Base-by-base conservation (phyloP, 2,797 vertebrate genomes). In the Nothura maculosa region DNA sequence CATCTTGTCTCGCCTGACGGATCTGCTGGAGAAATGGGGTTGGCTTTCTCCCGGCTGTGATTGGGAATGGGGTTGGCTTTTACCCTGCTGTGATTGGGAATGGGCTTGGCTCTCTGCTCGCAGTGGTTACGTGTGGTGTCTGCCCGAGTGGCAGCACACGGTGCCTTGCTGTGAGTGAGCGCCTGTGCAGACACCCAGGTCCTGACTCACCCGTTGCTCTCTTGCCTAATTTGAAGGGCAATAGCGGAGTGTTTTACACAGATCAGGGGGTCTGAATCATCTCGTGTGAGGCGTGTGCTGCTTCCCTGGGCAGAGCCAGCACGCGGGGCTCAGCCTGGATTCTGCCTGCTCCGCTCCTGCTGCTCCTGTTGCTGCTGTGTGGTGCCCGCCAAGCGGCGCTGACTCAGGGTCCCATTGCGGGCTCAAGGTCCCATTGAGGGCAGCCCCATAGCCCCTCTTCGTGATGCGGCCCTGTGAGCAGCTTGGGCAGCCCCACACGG, bases 401-500 rank as follows among this genome's bases (percentile, higher is more conserved):
- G 14, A 12, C 38, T 38, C 38, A 12, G 38, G 38, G 38, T 38
- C 38, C 38, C 38, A 12, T 38, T 12, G 38, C 38, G 10, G 9
- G 38, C 38, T 38, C 38, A 12, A 12, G 38, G 38, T 38, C 38
- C 38, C 38, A 12, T 38, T 12, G 38, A 9, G 10, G 9, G 38
- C 38, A 11, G 38, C 38, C 38, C 38, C 38, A 34, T 73, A 64
- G 30, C 79, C 9, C 45, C 75, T 67, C 27, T 45, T 76, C 34
- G 2, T 54, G n/a, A 16, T 1, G 1, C 18, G 12, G 62, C 63
- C 54, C 42, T 34, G 28, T 24, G 43, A 43, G 55, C 2, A 4
- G 24, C 3, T 3, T 28, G 67, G 25, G 42, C 0, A 1, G 20
- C 0, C 1, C 73, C 94, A 58, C 0, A 0, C 69, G 45, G 57